Percentiles rank a stretch among this genome's conserved stretches.
These are phyloP conservation scores for Rhamphomyia laevipes DNA, from an alignment of 2,888 invertebrate species.

Conservation along the genomic window DNA sequence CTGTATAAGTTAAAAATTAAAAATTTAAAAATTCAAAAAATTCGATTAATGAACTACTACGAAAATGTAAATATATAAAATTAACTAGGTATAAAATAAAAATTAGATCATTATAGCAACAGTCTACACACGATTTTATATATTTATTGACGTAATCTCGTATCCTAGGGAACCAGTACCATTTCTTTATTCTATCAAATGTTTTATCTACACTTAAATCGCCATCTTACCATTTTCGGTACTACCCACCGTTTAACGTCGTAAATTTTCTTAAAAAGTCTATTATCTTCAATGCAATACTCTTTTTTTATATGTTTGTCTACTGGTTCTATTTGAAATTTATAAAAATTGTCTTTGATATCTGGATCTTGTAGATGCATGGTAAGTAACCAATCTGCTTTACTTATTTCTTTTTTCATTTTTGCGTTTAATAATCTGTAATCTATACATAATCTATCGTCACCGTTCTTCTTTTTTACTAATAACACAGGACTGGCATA, in stretches of 20 bases:
- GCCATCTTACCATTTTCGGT: constrained; percentile 6
- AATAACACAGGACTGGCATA: too few relatives aligned
- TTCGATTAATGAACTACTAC: too few relatives aligned
- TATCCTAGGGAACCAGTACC: constrained; percentile 33
- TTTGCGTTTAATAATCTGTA: not conserved
- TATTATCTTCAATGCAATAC: constrained; percentile 9
- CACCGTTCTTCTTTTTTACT: too few relatives aligned
- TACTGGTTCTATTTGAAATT: not conserved
- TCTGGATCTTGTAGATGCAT: not conserved
- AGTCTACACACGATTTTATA: constrained; percentile 21
- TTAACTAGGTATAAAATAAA: too few relatives aligned
- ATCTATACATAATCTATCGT: too few relatives aligned
- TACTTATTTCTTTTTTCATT: not conserved
- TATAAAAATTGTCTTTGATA: not conserved
- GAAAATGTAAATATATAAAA: too few relatives aligned
- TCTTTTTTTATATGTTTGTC: constrained; percentile 7
- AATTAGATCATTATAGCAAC: constrained; percentile 17
- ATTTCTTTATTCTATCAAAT: constrained; percentile 19
- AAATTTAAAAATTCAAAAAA: too few relatives aligned
- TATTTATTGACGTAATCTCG: constrained; percentile 26
- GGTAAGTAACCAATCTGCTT: not conserved
- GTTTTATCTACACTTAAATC: constrained; percentile 14
- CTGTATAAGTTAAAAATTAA: too few relatives aligned
- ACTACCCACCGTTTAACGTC: constrained; percentile 11
- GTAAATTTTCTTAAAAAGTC: constrained; percentile 9